phyloP scores from a whole-genome alignment of 2,888 invertebrate species.

The Apoda limacodes region DNA sequence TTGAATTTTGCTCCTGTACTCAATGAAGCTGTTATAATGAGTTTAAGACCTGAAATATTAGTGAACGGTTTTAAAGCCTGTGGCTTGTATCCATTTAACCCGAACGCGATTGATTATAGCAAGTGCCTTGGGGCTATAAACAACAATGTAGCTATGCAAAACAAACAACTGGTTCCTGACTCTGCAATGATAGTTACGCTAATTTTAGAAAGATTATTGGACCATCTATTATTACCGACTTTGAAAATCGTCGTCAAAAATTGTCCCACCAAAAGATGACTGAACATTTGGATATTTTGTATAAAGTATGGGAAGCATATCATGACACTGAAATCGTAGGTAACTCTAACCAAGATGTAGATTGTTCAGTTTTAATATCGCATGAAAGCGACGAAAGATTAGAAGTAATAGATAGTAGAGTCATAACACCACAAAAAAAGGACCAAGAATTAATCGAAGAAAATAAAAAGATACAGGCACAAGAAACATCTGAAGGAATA shows the following conservation, averaged over 20 bases:
- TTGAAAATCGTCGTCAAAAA: slow-evolving; percentile 1
- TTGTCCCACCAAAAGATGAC: background rate
- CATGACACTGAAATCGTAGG: background rate
- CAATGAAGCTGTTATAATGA: too few species aligned
- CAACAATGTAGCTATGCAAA: slow-evolving; percentile 1
- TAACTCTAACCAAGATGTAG: background rate
- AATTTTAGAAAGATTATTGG: slow-evolving; percentile 1
- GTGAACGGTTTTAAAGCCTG: slow-evolving; percentile 1
- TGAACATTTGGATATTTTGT: slow-evolving; percentile 1
- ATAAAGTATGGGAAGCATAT: slow-evolving; percentile 1
- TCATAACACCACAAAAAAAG: too few species aligned
- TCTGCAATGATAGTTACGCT: background rate
- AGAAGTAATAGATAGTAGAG: too few species aligned
- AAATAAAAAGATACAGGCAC: too few species aligned
- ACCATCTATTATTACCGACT: background rate
- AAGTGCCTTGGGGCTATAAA: background rate
- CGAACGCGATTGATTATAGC: slow-evolving; percentile 1
- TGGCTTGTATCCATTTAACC: background rate
- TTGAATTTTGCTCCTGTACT: too few species aligned
- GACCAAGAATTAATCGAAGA: too few species aligned
- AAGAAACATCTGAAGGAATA: too few species aligned
- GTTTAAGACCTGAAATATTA: slow-evolving; percentile 6
- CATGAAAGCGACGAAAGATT: too few species aligned
- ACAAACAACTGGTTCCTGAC: background rate
- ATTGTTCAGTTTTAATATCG: background rate